Percentiles rank a stretch among this genome's conserved stretches.
phyloP scores from a whole-genome alignment of 53 echinoderm and acorn worm species.

The Henricia sp. region DNA sequence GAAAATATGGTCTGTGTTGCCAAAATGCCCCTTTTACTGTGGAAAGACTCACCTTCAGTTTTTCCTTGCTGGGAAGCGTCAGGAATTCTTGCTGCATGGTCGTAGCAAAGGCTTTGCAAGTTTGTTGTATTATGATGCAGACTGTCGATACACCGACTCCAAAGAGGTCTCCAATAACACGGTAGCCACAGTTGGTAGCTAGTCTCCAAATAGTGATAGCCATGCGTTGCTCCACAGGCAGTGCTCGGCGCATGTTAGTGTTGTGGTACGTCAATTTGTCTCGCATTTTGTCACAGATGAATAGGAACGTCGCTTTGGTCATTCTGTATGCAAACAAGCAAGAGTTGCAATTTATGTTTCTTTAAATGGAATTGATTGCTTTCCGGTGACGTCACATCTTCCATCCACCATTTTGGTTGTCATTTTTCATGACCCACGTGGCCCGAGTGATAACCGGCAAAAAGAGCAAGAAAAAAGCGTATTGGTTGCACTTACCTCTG shows the following conservation, averaged over 20 bases:
- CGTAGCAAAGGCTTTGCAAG: slow-evolving; percentile 45
- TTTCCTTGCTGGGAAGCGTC: not conserved
- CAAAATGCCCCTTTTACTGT: too few species aligned
- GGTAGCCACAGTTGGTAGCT: slow-evolving; percentile 61
- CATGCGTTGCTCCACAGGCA: slow-evolving; percentile 63
- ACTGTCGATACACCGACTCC: slow-evolving; percentile 67
- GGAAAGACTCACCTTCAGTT: slow-evolving; percentile 40
- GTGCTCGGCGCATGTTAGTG: slow-evolving; percentile 55
- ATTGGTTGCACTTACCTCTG: too few species aligned
- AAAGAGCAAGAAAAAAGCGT: too few species aligned
- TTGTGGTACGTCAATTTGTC: slow-evolving; percentile 54
- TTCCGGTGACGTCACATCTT: too few species aligned
- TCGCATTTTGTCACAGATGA: slow-evolving; percentile 54
- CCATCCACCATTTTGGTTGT: too few species aligned
- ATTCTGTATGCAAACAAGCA: slow-evolving; percentile 65
- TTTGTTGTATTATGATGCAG: slow-evolving; percentile 34
- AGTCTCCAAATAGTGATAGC: slow-evolving; percentile 69
- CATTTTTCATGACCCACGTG: too few species aligned
- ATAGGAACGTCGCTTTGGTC: slow-evolving; percentile 64
- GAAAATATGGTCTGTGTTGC: too few species aligned
- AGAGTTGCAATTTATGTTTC: too few species aligned
- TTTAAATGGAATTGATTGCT: too few species aligned
- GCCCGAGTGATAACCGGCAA: too few species aligned
- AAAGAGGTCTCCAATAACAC: slow-evolving; percentile 52
- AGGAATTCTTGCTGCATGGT: slow-evolving; percentile 51